These are phyloP conservation scores for Apoderus coryli DNA, from an alignment of 2,888 invertebrate genomes.

Conservation along the genomic window DNA sequence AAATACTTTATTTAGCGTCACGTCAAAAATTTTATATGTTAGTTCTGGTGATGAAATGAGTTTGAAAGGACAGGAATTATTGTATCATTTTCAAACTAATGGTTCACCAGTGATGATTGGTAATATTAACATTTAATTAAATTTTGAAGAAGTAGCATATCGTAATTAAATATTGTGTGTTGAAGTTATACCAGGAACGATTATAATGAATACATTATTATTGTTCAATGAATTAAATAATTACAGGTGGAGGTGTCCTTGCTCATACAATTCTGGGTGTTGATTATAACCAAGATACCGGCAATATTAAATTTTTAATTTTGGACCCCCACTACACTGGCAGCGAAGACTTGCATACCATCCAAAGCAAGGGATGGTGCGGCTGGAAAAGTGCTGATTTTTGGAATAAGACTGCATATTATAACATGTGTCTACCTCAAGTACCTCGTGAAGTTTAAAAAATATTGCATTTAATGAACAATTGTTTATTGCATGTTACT, in stretches of 20 bases:
- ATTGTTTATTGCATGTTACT: too few relatives aligned
- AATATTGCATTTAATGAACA: too few relatives aligned
- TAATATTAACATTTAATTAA: too few relatives aligned
- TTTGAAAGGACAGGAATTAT: constrained; percentile 63
- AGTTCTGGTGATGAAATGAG: constrained; percentile 73
- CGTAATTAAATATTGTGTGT: too few relatives aligned
- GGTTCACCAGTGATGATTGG: constrained; percentile 99
- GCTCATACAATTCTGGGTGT: constrained; percentile 97
- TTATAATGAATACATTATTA: too few relatives aligned
- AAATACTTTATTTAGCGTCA: constrained; percentile 61
- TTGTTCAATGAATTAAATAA: too few relatives aligned
- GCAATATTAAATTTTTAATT: constrained; percentile 81
- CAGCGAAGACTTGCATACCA: constrained; percentile 58
- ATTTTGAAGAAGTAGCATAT: too few relatives aligned
- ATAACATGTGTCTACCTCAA: constrained; percentile 91
- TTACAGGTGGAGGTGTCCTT: constrained; percentile 92
- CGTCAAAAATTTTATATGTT: constrained; percentile 71
- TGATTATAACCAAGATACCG: constrained; percentile 65
- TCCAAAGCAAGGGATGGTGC: constrained; percentile 85
- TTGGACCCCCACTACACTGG: constrained; percentile 98
- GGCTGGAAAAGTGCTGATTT: constrained; percentile 92
- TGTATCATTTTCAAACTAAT: constrained; percentile 80
- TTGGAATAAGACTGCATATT: constrained; percentile 91
- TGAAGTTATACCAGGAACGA: too few relatives aligned
- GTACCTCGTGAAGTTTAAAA: constrained; percentile 36